Percentiles rank a stretch among this genome's conserved stretches.
Evolutionary conservation across 2,888 invertebrate species (phyloP).

Genomic region (Halictus quadricinctus): DNA sequence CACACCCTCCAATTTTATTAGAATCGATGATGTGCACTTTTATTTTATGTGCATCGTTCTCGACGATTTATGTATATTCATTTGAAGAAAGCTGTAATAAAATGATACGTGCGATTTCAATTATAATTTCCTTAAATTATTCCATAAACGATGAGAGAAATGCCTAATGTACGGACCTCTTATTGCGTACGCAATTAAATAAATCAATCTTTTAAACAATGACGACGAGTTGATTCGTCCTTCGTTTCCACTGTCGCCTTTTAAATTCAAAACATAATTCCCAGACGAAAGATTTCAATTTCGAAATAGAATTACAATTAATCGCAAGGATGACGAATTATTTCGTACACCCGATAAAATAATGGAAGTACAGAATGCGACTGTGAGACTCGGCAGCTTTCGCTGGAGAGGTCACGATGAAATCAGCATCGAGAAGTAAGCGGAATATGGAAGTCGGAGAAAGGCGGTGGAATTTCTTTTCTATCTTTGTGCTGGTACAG

Average conservation of each 20-base stretch:
- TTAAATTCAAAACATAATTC: neutral
- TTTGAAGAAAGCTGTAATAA: too few species aligned
- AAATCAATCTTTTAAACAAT: too few species aligned
- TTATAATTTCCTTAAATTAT: too few species aligned
- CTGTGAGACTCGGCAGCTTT: neutral
- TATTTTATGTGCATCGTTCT: too few species aligned
- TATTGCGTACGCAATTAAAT: too few species aligned
- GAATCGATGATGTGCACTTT: neutral
- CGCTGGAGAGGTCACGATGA: neutral
- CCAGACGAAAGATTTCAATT: neutral
- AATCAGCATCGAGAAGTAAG: constrained; percentile 6
- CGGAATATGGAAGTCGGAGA: neutral
- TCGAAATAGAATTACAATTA: neutral
- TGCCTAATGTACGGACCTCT: too few species aligned
- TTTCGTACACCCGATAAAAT: neutral
- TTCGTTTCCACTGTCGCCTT: too few species aligned
- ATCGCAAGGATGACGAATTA: neutral
- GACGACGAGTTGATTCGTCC: too few species aligned
- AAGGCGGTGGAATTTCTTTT: neutral
- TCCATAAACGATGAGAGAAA: too few species aligned
- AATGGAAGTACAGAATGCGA: neutral
- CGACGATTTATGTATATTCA: too few species aligned
- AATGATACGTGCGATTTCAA: too few species aligned
- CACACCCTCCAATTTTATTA: neutral
- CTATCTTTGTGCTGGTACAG: neutral